phyloP scores from a whole-genome alignment of 2,113 vertebrate genomes.

The Peromyscus leucopus region DNA sequence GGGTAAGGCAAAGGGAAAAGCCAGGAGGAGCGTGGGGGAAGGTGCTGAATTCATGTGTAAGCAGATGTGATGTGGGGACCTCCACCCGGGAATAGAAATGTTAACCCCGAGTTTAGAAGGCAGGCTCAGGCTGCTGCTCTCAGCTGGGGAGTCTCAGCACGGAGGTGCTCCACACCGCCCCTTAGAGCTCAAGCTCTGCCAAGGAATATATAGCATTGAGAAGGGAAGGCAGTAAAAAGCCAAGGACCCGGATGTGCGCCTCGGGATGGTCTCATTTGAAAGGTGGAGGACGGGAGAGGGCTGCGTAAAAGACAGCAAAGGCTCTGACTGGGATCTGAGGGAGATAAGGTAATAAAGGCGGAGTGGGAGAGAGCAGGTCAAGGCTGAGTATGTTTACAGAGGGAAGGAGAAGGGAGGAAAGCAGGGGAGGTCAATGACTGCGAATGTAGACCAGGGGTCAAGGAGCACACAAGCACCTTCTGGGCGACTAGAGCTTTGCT shows the following conservation, averaged over 20 bases:
- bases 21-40: not conserved
- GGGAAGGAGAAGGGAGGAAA: not conserved
- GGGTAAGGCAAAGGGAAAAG: not conserved
- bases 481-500: not conserved
- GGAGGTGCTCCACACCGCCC: not conserved
- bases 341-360: not conserved
- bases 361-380: not conserved
- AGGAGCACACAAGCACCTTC: not conserved
- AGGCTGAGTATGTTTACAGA: not conserved
- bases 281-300: not conserved
- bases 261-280: not conserved
- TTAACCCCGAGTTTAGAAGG: not conserved
- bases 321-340: not conserved
- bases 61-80: not conserved
- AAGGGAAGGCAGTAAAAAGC: not conserved
- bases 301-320: not conserved
- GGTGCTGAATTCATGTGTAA: not conserved
- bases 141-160: not conserved
- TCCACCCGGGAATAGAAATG: not conserved
- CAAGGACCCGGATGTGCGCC: not conserved
- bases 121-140: not conserved
- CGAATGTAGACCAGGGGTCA: not conserved
- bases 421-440: too few species aligned
- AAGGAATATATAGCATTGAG: not conserved
- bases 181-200: not conserved